A percentile compares a stretch with the other conserved stretches of the same genome.
phyloP scores from a whole-genome alignment of 2,888 invertebrate species.

The Apotomis betuletana region DNA sequence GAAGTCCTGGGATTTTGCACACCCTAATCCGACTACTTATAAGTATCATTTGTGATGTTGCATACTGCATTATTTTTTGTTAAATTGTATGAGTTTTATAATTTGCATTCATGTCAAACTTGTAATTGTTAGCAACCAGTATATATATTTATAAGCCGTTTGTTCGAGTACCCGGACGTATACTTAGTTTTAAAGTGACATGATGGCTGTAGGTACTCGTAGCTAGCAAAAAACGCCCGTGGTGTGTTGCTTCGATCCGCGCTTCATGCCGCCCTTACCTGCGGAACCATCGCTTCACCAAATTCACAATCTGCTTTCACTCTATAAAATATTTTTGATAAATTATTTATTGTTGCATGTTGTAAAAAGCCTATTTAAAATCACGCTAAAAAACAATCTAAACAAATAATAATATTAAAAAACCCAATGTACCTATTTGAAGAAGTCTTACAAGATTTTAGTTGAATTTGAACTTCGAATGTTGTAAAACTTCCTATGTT shows the following conservation, averaged over 20 bases:
- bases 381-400: conserved; percentile 38
- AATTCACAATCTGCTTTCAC: conserved; percentile 55
- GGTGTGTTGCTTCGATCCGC: conserved; percentile 16
- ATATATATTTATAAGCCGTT: neutral
- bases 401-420: conserved; percentile 46
- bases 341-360: conserved; percentile 66
- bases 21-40: too few relatives aligned
- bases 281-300: conserved; percentile 45
- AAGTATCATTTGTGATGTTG: conserved; percentile 20
- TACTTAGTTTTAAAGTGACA: neutral
- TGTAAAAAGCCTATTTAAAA: conserved; percentile 54
- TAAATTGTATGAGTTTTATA: conserved; percentile 4
- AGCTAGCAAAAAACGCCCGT: conserved; percentile 19
- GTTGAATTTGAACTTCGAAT: conserved; percentile 2
- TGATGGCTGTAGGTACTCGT: neutral
- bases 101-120: conserved; percentile 17
- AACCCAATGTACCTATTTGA: conserved; percentile 32
- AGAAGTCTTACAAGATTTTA: conserved; percentile 18
- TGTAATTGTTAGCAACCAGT: conserved; percentile 31
- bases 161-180: neutral
- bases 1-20: too few relatives aligned
- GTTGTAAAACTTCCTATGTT: conserved; percentile 2
- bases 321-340: conserved; percentile 49
- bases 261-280: conserved; percentile 12
- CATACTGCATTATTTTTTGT: conserved; percentile 3